Evolutionary conservation across 1,140 invertebrate genomes (phyloP).

Genomic region (Calephelis nemesis): DNA sequence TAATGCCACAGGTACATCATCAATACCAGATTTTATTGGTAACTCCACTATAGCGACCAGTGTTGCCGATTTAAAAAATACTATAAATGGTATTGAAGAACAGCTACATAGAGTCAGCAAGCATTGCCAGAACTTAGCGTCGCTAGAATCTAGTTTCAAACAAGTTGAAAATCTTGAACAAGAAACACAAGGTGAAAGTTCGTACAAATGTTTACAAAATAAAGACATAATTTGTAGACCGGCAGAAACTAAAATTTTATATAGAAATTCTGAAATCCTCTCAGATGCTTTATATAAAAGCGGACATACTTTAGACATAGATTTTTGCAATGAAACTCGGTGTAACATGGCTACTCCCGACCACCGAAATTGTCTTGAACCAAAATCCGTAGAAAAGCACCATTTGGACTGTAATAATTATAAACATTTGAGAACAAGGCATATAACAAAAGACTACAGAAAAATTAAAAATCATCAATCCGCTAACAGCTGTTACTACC

Average conservation of each 20-base stretch:
- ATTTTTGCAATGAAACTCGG: constrained; percentile 23
- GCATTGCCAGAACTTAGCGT: constrained; percentile 45
- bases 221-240: constrained; percentile 27
- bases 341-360: constrained; percentile 5
- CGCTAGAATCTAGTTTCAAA: constrained; percentile 33
- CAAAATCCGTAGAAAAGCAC: constrained; percentile 28
- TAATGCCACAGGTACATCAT: constrained; percentile 43
- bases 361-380: constrained; percentile 20
- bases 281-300: constrained; percentile 41
- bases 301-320: constrained; percentile 28
- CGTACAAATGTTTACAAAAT: constrained; percentile 28
- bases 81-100: constrained; percentile 53
- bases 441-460: constrained; percentile 3
- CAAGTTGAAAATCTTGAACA: constrained; percentile 20
- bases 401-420: neutral
- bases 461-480: constrained; percentile 23
- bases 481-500: constrained; percentile 35
- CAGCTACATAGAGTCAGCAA: constrained; percentile 54
- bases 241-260: constrained; percentile 48
- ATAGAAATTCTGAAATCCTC: constrained; percentile 40
- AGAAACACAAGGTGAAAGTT: constrained; percentile 12
- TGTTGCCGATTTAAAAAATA: constrained; percentile 57
- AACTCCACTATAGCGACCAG: constrained; percentile 54
- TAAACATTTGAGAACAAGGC: neutral
- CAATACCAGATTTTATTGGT: constrained; percentile 51